Evolutionary conservation across 2,888 invertebrate genomes (phyloP), one percentile per base, ranked within the genome.

Genomic region (Embidobia sp.): DNA sequence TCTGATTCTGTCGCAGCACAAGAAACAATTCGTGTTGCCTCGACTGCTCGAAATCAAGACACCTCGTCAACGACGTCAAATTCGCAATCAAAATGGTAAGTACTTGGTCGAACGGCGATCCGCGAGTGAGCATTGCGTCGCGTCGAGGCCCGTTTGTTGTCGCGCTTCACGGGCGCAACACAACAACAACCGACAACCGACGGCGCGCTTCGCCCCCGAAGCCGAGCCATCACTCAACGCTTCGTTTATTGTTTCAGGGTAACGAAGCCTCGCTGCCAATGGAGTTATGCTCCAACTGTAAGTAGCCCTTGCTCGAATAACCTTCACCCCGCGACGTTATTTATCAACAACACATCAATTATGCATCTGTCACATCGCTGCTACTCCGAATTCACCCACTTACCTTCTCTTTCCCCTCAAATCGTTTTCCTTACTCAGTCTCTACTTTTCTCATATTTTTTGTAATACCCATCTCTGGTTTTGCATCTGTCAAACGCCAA

Each of bases 251-350:
- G 40, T 70, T 70, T 61, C 93, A 97, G 98, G 98, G 98, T 91
- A 98, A 98, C 92, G 98, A 98, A 92, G 95, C 94, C 90, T 97
- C 97, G 85, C 93, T 98, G 90, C 97, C 97, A 85, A 96, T 98
- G 96, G 98, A 98, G 93, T 94, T 98, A 86, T 97, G 97, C 93
- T 96, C 97, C 90, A 97, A 97, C 61, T 88, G 88, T 88, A 82
- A 88, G 88, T 69, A 31, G n/a, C 13, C 16, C 35, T n/a, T 8
- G 26, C n/a, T n/a, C n/a, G 22, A 49, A 26, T 59, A 67, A 55
- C 57, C 67, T 46, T 42, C 51, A 42, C 42, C 33, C 31, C 19
- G n/a, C 8, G 27, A 29, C 16, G 33, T 44, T 67, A 49, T 57
- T 67, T 69, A 59, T 49, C 69, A 59, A 69, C 49, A 53, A 35